Base-by-base conservation (phyloP, 2,113 vertebrate species). In the Panthera tigris region DNA sequence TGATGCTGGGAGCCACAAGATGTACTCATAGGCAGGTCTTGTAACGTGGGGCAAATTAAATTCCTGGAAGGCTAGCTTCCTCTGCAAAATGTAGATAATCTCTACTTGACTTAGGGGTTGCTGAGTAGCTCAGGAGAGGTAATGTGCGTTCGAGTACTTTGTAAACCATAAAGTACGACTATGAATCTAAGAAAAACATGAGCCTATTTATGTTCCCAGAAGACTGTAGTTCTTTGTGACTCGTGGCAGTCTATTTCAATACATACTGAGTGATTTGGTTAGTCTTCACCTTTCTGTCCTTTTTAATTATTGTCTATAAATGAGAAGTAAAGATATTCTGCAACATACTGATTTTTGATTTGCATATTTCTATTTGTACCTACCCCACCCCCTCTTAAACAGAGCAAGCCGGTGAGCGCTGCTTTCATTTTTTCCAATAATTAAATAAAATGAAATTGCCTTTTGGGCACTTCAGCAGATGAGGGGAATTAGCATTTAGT, bases 211-310 rank as follows among this genome's bases (percentile, higher is more conserved):
- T 96, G 80, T 95, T 94, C 27, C 48, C 25, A 80, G 39, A 92
- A 63, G 68, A 48, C 15, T 25, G 89, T 73, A 91, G 13, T 65
- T 73, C 41, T 96, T 85, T 95, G 6, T 76, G 25, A 94, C 11
- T 94, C 89, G 33, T 86, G 29, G 83, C 29, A 83, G 14, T 94
- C 57, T 79, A 25, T 80, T 63, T 96, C 31, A 68, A 13, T 91
- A 74, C 12, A 93, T 81, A 61, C n/a, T 83, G 83, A 97, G 45
- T 91, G 57, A 78, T 95, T 95, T 95, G 52, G 21, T 82, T 98
- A 73, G 69, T 84, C 52, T n/a, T 91, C 66, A 88, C 15, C 93
- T 95, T 90, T 90, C n/a, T 95, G 52, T 39, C 71, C 16, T 84
- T 16, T 89, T 61, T 94, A 87, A 63, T 74, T 85, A 78, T 89